Evolutionary conservation across 2,888 invertebrate species (phyloP), one percentile per base, ranked within the genome.

Genomic region (Matsumyia berberina): DNA sequence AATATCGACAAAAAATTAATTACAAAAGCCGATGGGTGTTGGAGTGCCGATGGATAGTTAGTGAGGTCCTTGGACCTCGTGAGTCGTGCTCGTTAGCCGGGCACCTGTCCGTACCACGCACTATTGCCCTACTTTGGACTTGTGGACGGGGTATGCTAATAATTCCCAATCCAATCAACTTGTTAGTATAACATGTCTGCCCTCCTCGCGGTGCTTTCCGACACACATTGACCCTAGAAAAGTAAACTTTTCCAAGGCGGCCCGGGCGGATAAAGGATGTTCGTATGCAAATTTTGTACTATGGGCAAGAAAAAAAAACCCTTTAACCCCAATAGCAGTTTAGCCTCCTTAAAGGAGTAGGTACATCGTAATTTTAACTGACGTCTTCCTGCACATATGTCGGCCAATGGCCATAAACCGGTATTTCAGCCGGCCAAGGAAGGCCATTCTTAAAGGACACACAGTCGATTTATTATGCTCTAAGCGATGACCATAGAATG

Each of bases 331-430:
- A 70, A 76, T 69, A 81, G 58, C 46, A 57, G 57, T 55, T 81
- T 69, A 69, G 46, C 74, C 58, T 55, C 55, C 69, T 24, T 35
- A 37, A 29, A 12, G 35, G 17, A 39, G 44, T n/a, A n/a, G n/a
- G n/a, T 37, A 64, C 72, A 60, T 82, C 53, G 77, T 53, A 66
- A 55, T 72, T 64, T 77, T 60, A 82, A 82, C 44, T 64, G 42
- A 77, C 62, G 58, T 69, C 58, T 77, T 77, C 76, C 76, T 82
- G 64, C 70, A 70, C 37, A 69, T 58, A 37, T 82, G 70, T 76
- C 64, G 51, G 81, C 57, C 57, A 60, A 33, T 66, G 70, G 72
- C 77, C 70, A 60, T 51, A 57, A 58, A 35, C 12, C 15, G 0
- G 33, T 46, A 53, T 60, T 37, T 62, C 39, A 58, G 37, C 9